These are phyloP conservation scores for Neotoxoptera formosana DNA, from an alignment of 1,140 invertebrate genomes.

Conservation along the genomic window DNA sequence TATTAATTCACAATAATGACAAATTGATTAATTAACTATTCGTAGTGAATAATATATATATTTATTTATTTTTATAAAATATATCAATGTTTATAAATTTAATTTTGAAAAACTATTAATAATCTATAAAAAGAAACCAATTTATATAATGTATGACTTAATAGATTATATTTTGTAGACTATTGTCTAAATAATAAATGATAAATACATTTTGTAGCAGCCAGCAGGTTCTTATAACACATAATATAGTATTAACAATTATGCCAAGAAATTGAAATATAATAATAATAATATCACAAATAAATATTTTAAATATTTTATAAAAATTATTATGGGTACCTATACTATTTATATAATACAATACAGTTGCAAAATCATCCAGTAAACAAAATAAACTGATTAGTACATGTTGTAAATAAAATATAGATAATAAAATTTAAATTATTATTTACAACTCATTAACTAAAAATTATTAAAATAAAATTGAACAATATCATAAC, in stretches of 20 bases:
- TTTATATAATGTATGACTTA: background rate
- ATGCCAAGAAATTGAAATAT: background rate
- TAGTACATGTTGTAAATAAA: background rate
- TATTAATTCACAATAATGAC: background rate
- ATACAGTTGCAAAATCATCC: background rate
- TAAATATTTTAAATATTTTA: background rate
- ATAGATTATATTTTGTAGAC: background rate
- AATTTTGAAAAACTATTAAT: background rate
- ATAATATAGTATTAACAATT: background rate
- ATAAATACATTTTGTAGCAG: background rate
- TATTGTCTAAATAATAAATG: background rate
- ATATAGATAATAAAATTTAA: background rate
- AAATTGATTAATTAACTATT: background rate
- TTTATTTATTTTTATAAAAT: background rate
- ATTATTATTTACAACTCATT: background rate
- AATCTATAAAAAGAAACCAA: background rate
- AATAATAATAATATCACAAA: background rate
- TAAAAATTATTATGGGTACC: background rate
- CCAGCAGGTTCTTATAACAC: background rate
- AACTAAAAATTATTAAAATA: background rate
- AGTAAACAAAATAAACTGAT: background rate
- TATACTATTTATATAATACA: background rate
- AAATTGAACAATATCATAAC: background rate
- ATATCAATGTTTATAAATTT: background rate
- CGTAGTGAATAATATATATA: background rate